A percentile compares a stretch with the other conserved stretches of the same genome.
Conservation (phyloP, 2,888 invertebrate genomes). For the Ectropis crepuscularia region DNA sequence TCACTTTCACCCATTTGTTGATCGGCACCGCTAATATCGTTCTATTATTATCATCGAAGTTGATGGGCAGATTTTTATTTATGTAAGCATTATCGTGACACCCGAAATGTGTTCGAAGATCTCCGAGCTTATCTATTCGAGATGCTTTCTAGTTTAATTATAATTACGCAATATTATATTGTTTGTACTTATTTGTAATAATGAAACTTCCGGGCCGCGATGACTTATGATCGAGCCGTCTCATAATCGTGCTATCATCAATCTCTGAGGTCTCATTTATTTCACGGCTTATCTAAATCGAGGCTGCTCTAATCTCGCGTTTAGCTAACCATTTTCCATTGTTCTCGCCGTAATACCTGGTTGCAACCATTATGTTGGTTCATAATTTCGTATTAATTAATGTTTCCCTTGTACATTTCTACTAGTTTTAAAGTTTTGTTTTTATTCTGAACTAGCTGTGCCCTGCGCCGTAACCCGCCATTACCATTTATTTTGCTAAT, state of each 20-base stretch:
- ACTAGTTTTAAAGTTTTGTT: too few species aligned
- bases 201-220: slow-evolving; percentile 27
- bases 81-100: slow-evolving; percentile 69
- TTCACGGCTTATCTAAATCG: slow-evolving; percentile 32
- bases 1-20: slow-evolving; percentile 77
- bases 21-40: slow-evolving; percentile 48
- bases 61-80: slow-evolving; percentile 66
- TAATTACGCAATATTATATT: slow-evolving; percentile 52
- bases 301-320: slow-evolving; percentile 24
- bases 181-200: slow-evolving; percentile 34
- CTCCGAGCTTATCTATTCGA: slow-evolving; percentile 40
- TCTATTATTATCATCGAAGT: slow-evolving; percentile 66
- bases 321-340: slow-evolving; percentile 32
- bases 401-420: too few species aligned
- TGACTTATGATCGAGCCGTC: slow-evolving; percentile 31
- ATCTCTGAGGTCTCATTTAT: slow-evolving; percentile 32
- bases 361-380: too few species aligned
- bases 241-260: slow-evolving; percentile 34
- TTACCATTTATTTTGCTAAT: too few species aligned
- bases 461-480: too few species aligned
- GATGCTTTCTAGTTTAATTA: slow-evolving; percentile 70
- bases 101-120: slow-evolving; percentile 25
- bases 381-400: too few species aligned
- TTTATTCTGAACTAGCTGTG: too few species aligned
- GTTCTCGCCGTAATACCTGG: not conserved